Conservation (phyloP, 2,113 vertebrate species). For the Silurus meridionalis region DNA sequence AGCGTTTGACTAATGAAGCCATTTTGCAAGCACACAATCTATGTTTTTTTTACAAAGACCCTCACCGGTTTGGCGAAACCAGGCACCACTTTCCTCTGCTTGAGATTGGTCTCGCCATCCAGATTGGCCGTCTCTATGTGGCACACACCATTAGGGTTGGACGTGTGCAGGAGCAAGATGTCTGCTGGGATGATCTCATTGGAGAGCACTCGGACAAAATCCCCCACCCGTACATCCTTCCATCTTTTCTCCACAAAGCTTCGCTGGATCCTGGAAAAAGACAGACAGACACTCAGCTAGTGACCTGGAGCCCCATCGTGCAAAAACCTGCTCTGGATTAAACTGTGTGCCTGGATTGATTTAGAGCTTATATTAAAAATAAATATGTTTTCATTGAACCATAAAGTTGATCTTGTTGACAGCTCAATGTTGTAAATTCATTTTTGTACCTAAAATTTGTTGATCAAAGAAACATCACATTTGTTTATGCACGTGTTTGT, state of each 20-base stretch:
- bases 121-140: conserved; percentile 87
- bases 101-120: conserved; percentile 94
- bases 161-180: conserved; percentile 85
- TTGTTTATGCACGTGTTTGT: neutral
- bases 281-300: conserved; percentile 32
- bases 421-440: neutral
- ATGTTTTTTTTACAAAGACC: neutral
- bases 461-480: neutral
- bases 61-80: conserved; percentile 64
- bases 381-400: neutral
- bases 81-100: conserved; percentile 76
- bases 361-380: neutral
- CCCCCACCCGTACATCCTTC: conserved; percentile 89
- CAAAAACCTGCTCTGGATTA: conserved; percentile 1
- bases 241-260: conserved; percentile 78
- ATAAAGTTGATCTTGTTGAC: neutral
- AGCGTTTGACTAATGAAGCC: neutral
- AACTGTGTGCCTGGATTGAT: neutral
- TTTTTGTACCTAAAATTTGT: neutral
- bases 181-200: conserved; percentile 92
- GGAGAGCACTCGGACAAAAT: conserved; percentile 84
- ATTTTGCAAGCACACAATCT: neutral
- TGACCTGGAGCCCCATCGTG: neutral
- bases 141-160: conserved; percentile 82
- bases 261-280: conserved; percentile 71